Conservation (phyloP, 2,113 vertebrate species). For the Leiothrix lutea region DNA sequence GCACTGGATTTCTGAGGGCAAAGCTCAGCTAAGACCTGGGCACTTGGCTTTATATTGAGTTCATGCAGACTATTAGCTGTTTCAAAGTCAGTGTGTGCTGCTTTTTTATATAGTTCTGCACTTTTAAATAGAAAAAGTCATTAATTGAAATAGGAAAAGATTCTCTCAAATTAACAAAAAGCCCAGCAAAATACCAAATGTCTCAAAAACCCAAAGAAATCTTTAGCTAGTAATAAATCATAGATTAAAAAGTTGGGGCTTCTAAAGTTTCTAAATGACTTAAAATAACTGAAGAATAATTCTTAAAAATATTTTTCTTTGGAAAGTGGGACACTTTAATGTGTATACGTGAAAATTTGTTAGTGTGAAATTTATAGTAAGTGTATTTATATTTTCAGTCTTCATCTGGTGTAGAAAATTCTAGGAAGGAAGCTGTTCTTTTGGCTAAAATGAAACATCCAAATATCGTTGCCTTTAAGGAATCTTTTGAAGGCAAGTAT, state of each 20-base stretch:
- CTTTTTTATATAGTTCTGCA: neutral
- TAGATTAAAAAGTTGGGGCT: neutral
- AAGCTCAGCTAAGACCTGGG: neutral
- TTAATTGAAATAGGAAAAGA: neutral
- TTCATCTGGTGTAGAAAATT: conserved; percentile 65
- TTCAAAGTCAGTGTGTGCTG: neutral
- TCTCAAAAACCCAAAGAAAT: accelerated
- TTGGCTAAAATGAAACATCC: conserved; percentile 90
- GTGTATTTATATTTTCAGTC: conserved; percentile 72
- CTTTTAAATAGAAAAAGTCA: neutral
- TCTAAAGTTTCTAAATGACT: neutral
- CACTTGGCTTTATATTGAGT: neutral
- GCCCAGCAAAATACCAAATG: neutral
- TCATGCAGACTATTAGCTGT: neutral
- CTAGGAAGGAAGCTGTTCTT: conserved; percentile 84
- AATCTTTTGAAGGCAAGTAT: conserved; percentile 87
- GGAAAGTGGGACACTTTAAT: neutral
- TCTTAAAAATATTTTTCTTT: neutral
- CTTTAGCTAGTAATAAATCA: neutral
- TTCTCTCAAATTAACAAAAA: neutral
- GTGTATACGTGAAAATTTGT: neutral
- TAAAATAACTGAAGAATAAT: neutral
- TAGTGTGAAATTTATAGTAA: neutral
- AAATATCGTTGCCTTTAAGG: conserved; percentile 86
- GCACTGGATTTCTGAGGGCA: neutral